Percentiles rank a stretch among this genome's conserved stretches.
Evolutionary conservation across 2,113 vertebrate genomes (phyloP).

Genomic region (Corythornis vintsioides): DNA sequence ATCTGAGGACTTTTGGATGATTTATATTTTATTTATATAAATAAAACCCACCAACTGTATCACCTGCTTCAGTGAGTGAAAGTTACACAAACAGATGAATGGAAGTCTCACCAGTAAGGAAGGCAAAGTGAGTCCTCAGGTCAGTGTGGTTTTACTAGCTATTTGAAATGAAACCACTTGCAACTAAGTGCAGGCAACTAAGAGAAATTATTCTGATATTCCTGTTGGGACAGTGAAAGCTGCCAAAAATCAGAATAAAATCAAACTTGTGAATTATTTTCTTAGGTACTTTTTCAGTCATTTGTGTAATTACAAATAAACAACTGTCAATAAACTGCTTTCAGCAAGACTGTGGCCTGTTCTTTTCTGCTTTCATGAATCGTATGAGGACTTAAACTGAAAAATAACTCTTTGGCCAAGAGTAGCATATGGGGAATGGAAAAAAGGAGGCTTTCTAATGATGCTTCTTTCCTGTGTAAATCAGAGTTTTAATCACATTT

Average conservation of each 20-base stretch:
- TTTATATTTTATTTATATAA: neutral
- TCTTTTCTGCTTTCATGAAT: neutral
- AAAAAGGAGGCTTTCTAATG: neutral
- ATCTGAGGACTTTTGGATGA: neutral
- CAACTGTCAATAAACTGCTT: neutral
- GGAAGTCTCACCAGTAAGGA: neutral
- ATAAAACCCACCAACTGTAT: neutral
- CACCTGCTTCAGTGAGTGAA: neutral
- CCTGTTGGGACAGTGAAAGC: neutral
- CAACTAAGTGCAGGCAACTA: neutral
- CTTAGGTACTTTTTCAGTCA: neutral
- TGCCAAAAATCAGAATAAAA: neutral
- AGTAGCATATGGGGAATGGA: neutral
- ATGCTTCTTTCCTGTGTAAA: neutral
- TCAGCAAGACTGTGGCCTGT: neutral
- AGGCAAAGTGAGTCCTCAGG: neutral
- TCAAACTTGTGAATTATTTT: neutral
- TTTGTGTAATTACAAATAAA: neutral
- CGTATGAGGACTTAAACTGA: neutral
- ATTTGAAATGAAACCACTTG: neutral
- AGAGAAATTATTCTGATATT: neutral
- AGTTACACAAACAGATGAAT: neutral
- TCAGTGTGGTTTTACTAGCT: neutral
- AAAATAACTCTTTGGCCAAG: neutral
- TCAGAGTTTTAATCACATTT: neutral